Evolutionary conservation across 1,140 invertebrate species (phyloP), one percentile per base, ranked within the genome.

Genomic region (Nixonia krombeini): DNA sequence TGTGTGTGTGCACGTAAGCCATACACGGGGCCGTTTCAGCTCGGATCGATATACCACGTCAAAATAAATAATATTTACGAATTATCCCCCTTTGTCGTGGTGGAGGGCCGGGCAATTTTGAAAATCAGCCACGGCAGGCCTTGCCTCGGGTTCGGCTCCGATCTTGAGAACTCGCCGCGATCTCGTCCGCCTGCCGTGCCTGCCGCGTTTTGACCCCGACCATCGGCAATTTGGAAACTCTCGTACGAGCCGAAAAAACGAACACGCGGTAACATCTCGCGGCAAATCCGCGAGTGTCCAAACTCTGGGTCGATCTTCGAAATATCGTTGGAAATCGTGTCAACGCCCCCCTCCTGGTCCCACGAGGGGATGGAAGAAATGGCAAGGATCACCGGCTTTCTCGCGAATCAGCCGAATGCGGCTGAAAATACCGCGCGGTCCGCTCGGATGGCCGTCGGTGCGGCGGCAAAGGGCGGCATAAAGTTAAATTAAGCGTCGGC

Each of bases 41-140:
- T 72, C 45, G 62, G 46, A 63, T 64, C 62, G 66, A 69, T 72
- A 72, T 65, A 65, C 49, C 63, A 74, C 64, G 72, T 76, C 75
- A 65, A 76, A 74, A 74, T 76, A 76, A 74, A 76, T 70, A 74
- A 76, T 72, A 72, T 75, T 75, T 72, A 69, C 72, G 73, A 74
- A 76, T 76, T 74, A 76, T 73, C 72, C 61, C 49, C 57, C 65
- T 72, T 68, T 68, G 65, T 72, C 70, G 65, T 61, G 65, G 56
- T 31, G 63, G 66, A 65, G 66, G 59, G 55, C 37, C 70, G 59
- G 62, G 47, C 61, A 72, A 72, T 69, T 72, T 72, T 62, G 47
- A 69, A 72, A 72, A 69, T 62, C 70, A 58, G 56, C 70, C 57
- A 69, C 61, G 63, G 56, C 47, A 44, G 63, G 62, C 57, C 59